These are phyloP conservation scores for Mercenaria mercenaria DNA, from an alignment of 1,140 invertebrate species.

Conservation along the genomic window DNA sequence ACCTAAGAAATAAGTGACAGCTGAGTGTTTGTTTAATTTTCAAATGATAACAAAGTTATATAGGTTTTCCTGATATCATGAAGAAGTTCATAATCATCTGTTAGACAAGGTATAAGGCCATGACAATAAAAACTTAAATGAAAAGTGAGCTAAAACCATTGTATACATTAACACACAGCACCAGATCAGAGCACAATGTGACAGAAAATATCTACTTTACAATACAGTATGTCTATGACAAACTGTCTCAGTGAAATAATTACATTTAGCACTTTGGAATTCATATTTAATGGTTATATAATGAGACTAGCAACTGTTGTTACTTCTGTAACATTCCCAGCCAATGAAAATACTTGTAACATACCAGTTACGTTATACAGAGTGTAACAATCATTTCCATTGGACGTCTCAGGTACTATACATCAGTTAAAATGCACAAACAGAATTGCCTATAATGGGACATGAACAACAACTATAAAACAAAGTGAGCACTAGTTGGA, in stretches of 20 bases:
- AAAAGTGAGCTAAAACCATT: not conserved
- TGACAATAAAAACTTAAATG: no score
- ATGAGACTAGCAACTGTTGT: not conserved
- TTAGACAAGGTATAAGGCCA: no score
- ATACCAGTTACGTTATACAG: not conserved
- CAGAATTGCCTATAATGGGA: not conserved
- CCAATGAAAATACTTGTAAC: not conserved
- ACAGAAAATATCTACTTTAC: no score
- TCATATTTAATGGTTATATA: not conserved
- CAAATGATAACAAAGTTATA: no score
- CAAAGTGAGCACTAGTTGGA: constrained; percentile 30
- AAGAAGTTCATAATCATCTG: no score
- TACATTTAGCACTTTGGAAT: constrained; percentile 38
- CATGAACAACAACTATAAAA: constrained; percentile 20
- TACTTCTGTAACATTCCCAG: not conserved
- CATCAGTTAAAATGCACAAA: not conserved
- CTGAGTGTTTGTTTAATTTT: no score
- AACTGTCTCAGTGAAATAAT: not conserved
- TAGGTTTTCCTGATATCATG: no score
- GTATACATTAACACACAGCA: not conserved
- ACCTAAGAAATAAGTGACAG: no score
- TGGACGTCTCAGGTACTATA: not conserved
- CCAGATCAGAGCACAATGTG: not conserved
- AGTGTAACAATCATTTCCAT: not conserved
- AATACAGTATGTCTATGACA: not conserved